phyloP scores from a whole-genome alignment of 2,797 vertebrate genomes.

The Otolemur crassicaudatus region DNA sequence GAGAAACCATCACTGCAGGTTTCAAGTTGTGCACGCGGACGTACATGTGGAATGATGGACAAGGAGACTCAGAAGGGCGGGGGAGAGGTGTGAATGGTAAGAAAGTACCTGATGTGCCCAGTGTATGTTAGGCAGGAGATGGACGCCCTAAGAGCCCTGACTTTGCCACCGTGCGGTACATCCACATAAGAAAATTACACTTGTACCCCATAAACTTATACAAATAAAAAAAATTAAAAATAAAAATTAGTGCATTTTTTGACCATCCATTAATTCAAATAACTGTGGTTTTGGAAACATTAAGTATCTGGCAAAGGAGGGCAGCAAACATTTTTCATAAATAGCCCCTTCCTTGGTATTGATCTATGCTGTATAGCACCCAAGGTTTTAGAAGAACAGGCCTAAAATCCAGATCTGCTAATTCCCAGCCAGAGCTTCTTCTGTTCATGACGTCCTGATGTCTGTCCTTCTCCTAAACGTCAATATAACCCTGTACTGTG shows the following conservation, averaged over 20 bases:
- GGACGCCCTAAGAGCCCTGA: background rate
- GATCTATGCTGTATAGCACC: background rate
- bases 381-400: background rate
- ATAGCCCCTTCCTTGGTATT: background rate
- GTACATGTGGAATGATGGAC: background rate
- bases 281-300: background rate
- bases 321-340: background rate
- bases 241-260: background rate
- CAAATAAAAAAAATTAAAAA: background rate
- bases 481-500: background rate
- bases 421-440: background rate
- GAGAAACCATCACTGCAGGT: background rate
- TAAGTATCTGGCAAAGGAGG: background rate
- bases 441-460: background rate
- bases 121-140: background rate
- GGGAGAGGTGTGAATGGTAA: background rate
- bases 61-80: background rate
- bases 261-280: background rate
- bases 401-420: background rate
- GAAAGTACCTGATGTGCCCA: background rate
- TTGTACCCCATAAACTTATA: background rate
- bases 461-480: background rate
- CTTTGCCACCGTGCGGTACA: background rate
- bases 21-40: background rate
- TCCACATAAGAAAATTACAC: background rate